phyloP scores from a whole-genome alignment of 2,888 invertebrate species.

The Miltochrista miniata region DNA sequence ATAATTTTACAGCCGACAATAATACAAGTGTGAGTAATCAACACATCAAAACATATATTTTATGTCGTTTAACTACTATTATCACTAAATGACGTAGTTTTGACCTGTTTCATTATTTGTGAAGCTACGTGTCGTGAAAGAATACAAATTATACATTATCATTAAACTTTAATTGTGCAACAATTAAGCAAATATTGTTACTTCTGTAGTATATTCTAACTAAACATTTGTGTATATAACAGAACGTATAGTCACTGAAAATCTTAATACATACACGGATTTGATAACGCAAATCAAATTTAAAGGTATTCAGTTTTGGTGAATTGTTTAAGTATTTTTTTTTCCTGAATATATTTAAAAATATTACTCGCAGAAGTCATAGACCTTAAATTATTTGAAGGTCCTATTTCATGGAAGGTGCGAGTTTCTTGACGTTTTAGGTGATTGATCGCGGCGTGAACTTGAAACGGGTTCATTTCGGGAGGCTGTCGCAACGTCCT shows the following conservation, averaged over 20 bases:
- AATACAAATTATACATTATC: background rate
- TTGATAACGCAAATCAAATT: background rate
- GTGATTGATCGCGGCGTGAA: conserved; percentile 37
- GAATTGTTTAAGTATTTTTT: background rate
- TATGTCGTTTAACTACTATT: conserved; percentile 3
- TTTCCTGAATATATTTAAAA: background rate
- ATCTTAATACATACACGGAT: background rate
- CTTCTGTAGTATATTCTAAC: background rate
- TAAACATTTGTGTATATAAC: background rate
- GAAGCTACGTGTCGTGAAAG: conserved; percentile 2
- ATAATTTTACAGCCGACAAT: background rate
- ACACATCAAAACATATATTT: conserved; percentile 7
- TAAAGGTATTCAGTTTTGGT: too few species aligned
- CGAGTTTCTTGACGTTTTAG: conserved; percentile 4
- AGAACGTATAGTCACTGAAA: too few species aligned
- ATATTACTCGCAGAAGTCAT: background rate
- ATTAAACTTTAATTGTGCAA: background rate
- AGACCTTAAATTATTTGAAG: background rate
- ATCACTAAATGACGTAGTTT: conserved; percentile 9
- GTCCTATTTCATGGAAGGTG: background rate
- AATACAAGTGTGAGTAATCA: conserved; percentile 2
- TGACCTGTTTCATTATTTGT: conserved; percentile 10
- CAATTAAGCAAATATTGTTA: background rate
- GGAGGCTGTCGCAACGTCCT: conserved; percentile 38
- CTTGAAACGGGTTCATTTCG: conserved; percentile 36